These are phyloP conservation scores for Epistrophella euchroma DNA, from an alignment of 2,888 invertebrate genomes.

Conservation along the genomic window DNA sequence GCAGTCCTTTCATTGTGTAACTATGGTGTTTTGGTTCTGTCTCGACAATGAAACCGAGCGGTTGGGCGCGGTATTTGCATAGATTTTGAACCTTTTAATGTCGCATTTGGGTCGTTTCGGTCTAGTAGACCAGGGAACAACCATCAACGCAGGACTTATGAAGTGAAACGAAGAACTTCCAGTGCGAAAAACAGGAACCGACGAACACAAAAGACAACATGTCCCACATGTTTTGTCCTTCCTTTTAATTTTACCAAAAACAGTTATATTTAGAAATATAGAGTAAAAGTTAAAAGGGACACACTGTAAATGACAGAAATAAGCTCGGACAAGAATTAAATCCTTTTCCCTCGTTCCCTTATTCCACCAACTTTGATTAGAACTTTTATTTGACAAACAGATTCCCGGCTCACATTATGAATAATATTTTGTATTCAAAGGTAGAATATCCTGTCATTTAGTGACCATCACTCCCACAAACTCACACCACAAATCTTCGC, in stretches of 20 bases:
- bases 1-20: conserved; percentile 54
- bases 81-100: conserved; percentile 44
- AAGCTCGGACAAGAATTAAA: conserved; percentile 47
- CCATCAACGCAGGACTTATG: conserved; percentile 70
- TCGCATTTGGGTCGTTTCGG: conserved; percentile 52
- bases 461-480: conserved; percentile 62
- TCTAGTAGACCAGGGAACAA: conserved; percentile 32
- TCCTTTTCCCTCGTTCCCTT: background rate
- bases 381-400: conserved; percentile 29
- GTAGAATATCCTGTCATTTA: conserved; percentile 58
- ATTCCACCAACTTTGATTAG: background rate
- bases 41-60: background rate
- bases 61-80: conserved; percentile 34
- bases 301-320: conserved; percentile 56
- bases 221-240: conserved; percentile 66
- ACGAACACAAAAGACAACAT: conserved; percentile 55
- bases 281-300: conserved; percentile 43
- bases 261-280: background rate
- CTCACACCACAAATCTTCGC: conserved; percentile 78
- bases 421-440: conserved; percentile 60
- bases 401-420: conserved; percentile 43
- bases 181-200: conserved; percentile 47
- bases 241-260: conserved; percentile 16
- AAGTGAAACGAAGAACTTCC: conserved; percentile 58
- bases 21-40: conserved; percentile 25